Percentiles rank a stretch among this genome's conserved stretches.
phyloP scores from a whole-genome alignment of 2,888 invertebrate species.

The Drosophila algonquin region DNA sequence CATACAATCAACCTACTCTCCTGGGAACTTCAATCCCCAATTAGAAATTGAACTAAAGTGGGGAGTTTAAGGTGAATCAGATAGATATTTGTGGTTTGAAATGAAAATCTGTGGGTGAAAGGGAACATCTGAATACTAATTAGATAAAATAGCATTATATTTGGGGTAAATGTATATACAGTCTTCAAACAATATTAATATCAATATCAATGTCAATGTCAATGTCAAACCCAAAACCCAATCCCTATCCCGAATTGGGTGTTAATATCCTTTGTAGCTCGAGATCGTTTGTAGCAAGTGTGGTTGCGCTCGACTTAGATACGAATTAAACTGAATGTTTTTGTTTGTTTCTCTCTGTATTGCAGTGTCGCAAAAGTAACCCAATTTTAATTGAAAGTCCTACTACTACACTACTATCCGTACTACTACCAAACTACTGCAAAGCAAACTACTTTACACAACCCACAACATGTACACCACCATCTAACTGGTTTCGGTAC shows the following conservation, averaged over 20 bases:
- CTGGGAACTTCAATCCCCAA: neutral
- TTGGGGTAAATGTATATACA: neutral
- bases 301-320: constrained; percentile 18
- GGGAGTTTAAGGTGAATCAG: neutral
- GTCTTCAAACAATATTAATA: neutral
- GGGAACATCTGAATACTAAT: no score
- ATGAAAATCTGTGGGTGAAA: no score
- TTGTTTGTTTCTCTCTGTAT: constrained; percentile 76
- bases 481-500: constrained; percentile 61
- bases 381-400: constrained; percentile 64
- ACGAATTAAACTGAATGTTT: constrained; percentile 67
- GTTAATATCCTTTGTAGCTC: neutral
- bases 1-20: neutral
- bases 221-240: neutral
- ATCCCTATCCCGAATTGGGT: neutral
- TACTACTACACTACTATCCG: constrained; percentile 58
- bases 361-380: constrained; percentile 82
- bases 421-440: constrained; percentile 22
- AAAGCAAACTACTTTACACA: constrained; percentile 59
- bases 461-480: constrained; percentile 59
- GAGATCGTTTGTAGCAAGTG: constrained; percentile 24
- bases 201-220: neutral
- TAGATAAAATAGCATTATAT: no score
- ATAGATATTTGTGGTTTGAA: neutral
- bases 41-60: neutral